Conservation (phyloP, 2,113 vertebrate species). For the Larimichthys polyactis region DNA sequence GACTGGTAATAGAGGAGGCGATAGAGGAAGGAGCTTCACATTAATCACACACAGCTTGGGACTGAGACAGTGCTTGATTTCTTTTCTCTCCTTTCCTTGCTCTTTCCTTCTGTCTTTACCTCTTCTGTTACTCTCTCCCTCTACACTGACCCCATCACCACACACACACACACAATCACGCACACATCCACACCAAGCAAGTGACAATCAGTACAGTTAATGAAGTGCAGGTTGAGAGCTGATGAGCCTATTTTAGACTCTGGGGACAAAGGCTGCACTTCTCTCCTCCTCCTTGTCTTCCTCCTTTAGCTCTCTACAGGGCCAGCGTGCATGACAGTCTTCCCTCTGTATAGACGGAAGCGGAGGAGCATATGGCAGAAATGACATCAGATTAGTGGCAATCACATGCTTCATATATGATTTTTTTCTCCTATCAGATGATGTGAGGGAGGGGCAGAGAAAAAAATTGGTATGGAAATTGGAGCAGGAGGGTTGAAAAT, state of each 20-base stretch:
- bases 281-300: conserved; percentile 2
- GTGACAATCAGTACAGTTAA: conserved; percentile 71
- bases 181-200: conserved; percentile 52
- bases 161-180: conserved; percentile 40
- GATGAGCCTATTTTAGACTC: conserved; percentile 71
- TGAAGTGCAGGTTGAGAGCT: conserved; percentile 78
- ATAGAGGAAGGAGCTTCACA: conserved; percentile 81
- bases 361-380: conserved; percentile 74
- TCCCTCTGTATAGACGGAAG: conserved; percentile 68
- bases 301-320: conserved; percentile 54
- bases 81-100: conserved; percentile 39
- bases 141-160: conserved; percentile 20
- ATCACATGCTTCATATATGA: conserved; percentile 57
- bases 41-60: conserved; percentile 82
- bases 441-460: conserved; percentile 2
- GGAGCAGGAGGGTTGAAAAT: conserved; percentile 20
- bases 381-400: conserved; percentile 74
- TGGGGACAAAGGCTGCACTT: conserved; percentile 52
- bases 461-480: conserved; percentile 37
- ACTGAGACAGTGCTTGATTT: conserved; percentile 61
- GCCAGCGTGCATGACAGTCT: conserved; percentile 58
- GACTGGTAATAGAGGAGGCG: conserved; percentile 81
- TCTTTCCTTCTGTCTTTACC: conserved; percentile 34
- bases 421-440: conserved; percentile 34
- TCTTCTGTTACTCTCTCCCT: conserved; percentile 24